Base-by-base conservation (phyloP, 2,888 invertebrate genomes). In the Omphaloscelis lunosa region DNA sequence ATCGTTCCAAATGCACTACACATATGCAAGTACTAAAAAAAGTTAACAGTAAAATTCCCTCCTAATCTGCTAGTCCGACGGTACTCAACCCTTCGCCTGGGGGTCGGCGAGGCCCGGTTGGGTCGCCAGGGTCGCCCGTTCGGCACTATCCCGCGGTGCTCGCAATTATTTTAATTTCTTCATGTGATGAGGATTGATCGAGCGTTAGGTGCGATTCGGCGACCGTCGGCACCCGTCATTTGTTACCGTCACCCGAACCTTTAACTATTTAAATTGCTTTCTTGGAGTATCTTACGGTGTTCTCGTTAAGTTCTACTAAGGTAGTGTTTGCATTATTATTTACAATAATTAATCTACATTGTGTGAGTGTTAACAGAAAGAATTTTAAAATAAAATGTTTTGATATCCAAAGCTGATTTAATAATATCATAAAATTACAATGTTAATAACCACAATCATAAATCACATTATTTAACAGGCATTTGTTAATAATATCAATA, bases 111-210 rank as follows among this genome's bases (percentile, higher is more conserved):
- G 91, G 89, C 90, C 62, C 73, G 34, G 67, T 63, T 41, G 79
- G 62, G 79, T 23, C 74, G 58, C 29, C 27, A 58, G 79, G 79
- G 34, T 74, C 75, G 53, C 66, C 45, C 58, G 56, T 56, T 45
- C 90, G 89, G 88, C 93, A 94, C 93, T 95, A 93, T 93, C 92
- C 92, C 91, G 91, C 88, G 90, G 90, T 86, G 92, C 86, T 90
- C 89, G 95, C 95, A 95, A 96, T 96, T 95, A 96, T 96, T 96
- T 95, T 96, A 96, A 96, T 95, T 96, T 95, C 95, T 94, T 93
- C 91, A 90, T 91, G 92, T 92, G 93, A 93, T 93, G 92, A 92
- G 93, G 94, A 95, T 94, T 94, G 95, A 95, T 95, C 90, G 94
- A 92, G 92, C 93, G 91, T 92, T 93, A 94, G 94, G 92, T 94